These are phyloP conservation scores for Phaethornis superciliosus DNA, from an alignment of 2,113 vertebrate genomes.

Conservation along the genomic window DNA sequence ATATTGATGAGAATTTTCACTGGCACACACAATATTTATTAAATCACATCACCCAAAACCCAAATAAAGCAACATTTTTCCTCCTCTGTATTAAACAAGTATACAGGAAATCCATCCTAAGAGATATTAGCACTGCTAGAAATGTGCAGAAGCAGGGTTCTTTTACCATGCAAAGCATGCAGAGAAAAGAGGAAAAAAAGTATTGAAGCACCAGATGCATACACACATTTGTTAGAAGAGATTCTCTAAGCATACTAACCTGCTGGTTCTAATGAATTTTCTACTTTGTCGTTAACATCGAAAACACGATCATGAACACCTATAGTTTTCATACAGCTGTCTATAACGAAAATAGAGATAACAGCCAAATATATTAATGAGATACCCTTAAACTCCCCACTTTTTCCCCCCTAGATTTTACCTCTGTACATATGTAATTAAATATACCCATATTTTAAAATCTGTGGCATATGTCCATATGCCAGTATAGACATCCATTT, in stretches of 20 bases:
- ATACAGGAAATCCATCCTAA: constrained; percentile 58
- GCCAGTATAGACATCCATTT: constrained; percentile 64
- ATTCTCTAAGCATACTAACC: constrained; percentile 98
- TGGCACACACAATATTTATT: not conserved
- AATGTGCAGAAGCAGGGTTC: constrained; percentile 66
- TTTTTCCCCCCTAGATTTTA: constrained; percentile 58
- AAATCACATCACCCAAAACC: constrained; percentile 6
- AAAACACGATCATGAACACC: constrained; percentile 99
- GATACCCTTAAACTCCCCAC: constrained; percentile 77
- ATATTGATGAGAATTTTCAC: constrained; percentile 9
- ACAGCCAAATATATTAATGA: constrained; percentile 97
- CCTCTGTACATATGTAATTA: constrained; percentile 39
- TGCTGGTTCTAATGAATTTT: constrained; percentile 99
- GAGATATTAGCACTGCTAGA: constrained; percentile 60
- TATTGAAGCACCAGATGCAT: constrained; percentile 74
- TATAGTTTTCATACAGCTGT: constrained; percentile 99
- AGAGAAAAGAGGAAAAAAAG: constrained; percentile 68
- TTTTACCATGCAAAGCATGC: constrained; percentile 77
- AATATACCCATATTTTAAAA: constrained; percentile 38
- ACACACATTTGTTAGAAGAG: constrained; percentile 84
- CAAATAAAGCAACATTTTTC: constrained; percentile 12
- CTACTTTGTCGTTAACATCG: constrained; percentile 99
- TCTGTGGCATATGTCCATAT: constrained; percentile 69
- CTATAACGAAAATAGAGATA: constrained; percentile 98
- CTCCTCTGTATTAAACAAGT: constrained; percentile 59